Conservation (phyloP, 2,113 vertebrate species). For the Ellobius talpinus region DNA sequence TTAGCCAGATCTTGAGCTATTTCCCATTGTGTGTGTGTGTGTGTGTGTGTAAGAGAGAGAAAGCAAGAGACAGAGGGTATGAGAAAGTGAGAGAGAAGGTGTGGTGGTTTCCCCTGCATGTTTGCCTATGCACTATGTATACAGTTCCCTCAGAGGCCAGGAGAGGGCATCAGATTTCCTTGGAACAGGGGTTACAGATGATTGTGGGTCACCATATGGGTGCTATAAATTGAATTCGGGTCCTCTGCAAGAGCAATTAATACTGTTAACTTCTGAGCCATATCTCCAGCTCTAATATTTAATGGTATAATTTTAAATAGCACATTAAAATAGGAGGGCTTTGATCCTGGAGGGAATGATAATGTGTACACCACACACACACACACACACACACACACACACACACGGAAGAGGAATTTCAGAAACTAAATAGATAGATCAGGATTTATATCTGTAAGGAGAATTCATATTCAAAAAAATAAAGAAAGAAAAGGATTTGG, state of each 20-base stretch:
- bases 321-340: neutral
- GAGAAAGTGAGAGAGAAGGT: too few relatives aligned
- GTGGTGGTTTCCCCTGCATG: neutral
- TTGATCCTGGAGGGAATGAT: neutral
- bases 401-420: neutral
- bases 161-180: neutral
- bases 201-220: neutral
- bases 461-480: neutral
- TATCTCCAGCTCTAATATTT: neutral
- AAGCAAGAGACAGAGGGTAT: too few relatives aligned
- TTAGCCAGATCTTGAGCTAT: neutral
- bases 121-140: neutral
- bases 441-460: constrained; percentile 35
- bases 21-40: too few relatives aligned
- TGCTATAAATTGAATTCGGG: neutral
- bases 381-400: too few relatives aligned
- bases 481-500: neutral
- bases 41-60: too few relatives aligned
- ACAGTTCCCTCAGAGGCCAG: neutral
- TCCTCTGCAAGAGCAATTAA: neutral
- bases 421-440: neutral
- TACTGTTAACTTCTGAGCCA: neutral
- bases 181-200: neutral
- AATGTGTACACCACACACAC: neutral
- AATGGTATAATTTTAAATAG: neutral